Conservation (phyloP, 2,113 vertebrate genomes). For the Ochotona curzoniae region DNA sequence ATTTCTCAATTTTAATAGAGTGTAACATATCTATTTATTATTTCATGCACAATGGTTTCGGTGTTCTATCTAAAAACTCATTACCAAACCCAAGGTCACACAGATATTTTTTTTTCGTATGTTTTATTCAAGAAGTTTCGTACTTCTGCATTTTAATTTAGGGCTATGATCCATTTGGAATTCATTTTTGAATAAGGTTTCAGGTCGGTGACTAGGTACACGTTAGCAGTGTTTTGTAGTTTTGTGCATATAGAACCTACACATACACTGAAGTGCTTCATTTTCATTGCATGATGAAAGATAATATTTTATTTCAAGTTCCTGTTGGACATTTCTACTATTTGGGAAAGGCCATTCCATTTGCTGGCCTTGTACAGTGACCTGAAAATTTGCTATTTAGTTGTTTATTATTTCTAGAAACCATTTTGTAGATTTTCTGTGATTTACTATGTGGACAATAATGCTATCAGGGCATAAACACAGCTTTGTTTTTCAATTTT, state of each 20-base stretch:
- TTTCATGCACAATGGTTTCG: not conserved
- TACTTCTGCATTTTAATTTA: not conserved
- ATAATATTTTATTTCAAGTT: constrained; percentile 28
- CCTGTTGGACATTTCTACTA: not conserved
- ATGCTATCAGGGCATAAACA: not conserved
- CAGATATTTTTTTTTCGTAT: not conserved
- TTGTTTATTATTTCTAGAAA: not conserved
- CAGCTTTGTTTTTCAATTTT: not conserved
- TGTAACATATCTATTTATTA: not conserved
- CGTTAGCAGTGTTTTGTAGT: not conserved
- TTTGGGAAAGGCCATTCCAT: not conserved
- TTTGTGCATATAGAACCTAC: not conserved
- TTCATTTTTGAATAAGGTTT: not conserved
- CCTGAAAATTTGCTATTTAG: not conserved
- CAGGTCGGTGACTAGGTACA: not conserved
- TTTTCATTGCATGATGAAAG: not conserved
- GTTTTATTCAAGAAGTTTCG: not conserved
- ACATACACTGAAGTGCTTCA: not conserved
- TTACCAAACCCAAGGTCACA: not conserved
- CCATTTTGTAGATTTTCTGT: not conserved
- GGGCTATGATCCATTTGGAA: not conserved
- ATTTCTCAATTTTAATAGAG: not conserved
- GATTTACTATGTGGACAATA: not conserved
- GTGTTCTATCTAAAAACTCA: not conserved
- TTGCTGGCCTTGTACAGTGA: not conserved